Evolutionary conservation across 2,113 vertebrate species (phyloP).

Genomic region (Apeltes quadracus): DNA sequence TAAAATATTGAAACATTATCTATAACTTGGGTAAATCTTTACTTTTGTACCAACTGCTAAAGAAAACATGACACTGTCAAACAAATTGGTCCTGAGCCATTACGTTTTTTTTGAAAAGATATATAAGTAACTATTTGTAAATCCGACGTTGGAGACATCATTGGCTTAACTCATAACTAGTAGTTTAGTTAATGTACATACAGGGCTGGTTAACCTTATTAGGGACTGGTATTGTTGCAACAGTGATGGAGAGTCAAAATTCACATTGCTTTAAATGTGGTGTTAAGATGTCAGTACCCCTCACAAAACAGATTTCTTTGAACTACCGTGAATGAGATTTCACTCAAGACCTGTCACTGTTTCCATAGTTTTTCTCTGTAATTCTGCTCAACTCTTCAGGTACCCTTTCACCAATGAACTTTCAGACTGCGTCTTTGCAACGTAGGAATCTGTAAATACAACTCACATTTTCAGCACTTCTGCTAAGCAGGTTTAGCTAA

Average conservation of each 20-base stretch:
- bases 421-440: constrained; percentile 38
- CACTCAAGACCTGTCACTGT: constrained; percentile 32
- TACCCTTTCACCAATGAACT: constrained; percentile 53
- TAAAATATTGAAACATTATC: constrained; percentile 31
- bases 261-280: constrained; percentile 72
- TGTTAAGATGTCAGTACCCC: constrained; percentile 49
- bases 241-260: constrained; percentile 39
- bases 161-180: constrained; percentile 31
- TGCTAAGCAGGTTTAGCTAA: constrained; percentile 35
- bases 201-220: constrained; percentile 30
- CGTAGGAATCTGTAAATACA: constrained; percentile 38
- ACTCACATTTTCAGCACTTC: constrained; percentile 42
- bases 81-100: constrained; percentile 19
- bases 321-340: constrained; percentile 29
- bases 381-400: constrained; percentile 51
- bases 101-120: not conserved
- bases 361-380: constrained; percentile 46
- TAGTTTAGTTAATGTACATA: constrained; percentile 31
- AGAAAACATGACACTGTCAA: constrained; percentile 27
- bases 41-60: constrained; percentile 29
- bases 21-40: constrained; percentile 21
- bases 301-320: constrained; percentile 43
- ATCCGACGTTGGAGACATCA: constrained; percentile 43
- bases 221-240: constrained; percentile 36
- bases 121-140: constrained; percentile 20